These are phyloP conservation scores for Ormia ochracea DNA, from an alignment of 2,888 invertebrate genomes.

Conservation along the genomic window DNA sequence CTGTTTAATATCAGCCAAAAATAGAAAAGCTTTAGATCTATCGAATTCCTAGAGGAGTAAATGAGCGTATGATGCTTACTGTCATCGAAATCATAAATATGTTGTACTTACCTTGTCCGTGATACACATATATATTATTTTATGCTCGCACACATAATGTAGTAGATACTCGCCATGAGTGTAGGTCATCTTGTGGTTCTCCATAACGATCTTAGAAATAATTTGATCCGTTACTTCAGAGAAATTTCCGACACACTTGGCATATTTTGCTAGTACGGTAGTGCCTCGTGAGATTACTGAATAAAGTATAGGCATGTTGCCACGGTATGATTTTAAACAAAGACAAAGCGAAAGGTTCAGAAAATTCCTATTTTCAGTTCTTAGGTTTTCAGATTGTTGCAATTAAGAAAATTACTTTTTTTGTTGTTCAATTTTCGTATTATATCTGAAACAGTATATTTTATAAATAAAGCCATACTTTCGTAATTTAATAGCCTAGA, in stretches of 20 bases:
- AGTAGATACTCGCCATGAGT: conserved; percentile 95
- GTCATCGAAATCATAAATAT: neutral
- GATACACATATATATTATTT: conserved; percentile 94
- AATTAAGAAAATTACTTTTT: neutral
- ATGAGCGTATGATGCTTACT: neutral
- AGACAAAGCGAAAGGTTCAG: neutral
- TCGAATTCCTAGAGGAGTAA: conserved; percentile 89
- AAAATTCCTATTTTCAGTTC: neutral
- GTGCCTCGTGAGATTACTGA: conserved; percentile 91
- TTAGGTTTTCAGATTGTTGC: neutral
- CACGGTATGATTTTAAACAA: neutral
- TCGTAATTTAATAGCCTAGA: neutral
- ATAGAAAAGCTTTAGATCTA: conserved; percentile 92
- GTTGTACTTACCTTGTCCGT: conserved; percentile 89
- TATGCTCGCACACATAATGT: conserved; percentile 92
- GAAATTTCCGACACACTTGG: conserved; percentile 95
- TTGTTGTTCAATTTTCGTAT: neutral
- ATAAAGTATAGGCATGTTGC: conserved; percentile 91
- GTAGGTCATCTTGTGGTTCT: conserved; percentile 93
- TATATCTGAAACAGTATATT: neutral
- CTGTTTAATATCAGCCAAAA: conserved; percentile 92
- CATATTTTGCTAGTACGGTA: conserved; percentile 92
- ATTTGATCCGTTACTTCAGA: conserved; percentile 96
- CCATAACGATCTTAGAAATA: conserved; percentile 89
- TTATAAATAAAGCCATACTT: neutral